Evolutionary conservation across 2,113 vertebrate species (phyloP).

Genomic region (Bombycilla garrulus): DNA sequence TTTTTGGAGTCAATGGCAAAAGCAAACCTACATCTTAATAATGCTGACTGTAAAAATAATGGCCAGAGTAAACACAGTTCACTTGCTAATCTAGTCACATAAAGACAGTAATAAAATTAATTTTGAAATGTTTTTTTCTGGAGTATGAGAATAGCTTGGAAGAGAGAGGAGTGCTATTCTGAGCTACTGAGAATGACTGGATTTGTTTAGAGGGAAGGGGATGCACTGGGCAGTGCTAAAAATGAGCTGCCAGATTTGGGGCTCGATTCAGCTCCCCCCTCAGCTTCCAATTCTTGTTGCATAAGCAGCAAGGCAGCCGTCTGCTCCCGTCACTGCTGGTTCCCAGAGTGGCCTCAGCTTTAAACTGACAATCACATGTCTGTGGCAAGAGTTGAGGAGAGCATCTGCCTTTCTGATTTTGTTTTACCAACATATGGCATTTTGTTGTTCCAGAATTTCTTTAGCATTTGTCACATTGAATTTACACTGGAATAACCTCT

Average conservation of each 20-base stretch:
- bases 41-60: not conserved
- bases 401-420: slow-evolving; percentile 13
- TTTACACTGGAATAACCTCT: slow-evolving; percentile 11
- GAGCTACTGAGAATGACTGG: not conserved
- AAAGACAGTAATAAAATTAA: not conserved
- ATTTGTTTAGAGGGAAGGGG: not conserved
- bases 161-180: not conserved
- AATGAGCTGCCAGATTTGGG: not conserved
- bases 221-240: not conserved
- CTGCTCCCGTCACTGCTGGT: not conserved
- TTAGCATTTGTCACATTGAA: slow-evolving; percentile 28
- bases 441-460: slow-evolving; percentile 13
- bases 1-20: not conserved
- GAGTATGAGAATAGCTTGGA: not conserved
- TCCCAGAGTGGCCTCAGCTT: not conserved
- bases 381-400: not conserved
- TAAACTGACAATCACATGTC: not conserved
- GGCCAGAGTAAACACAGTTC: not conserved
- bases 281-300: not conserved
- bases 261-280: not conserved
- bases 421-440: slow-evolving; percentile 4
- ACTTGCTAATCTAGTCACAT: not conserved
- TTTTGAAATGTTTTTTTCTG: not conserved
- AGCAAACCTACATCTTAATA: not conserved
- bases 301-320: not conserved